Percentiles rank a stretch among this genome's conserved stretches.
These are phyloP conservation scores for Hedya salicella DNA, from an alignment of 2,888 invertebrate genomes.

Conservation along the genomic window DNA sequence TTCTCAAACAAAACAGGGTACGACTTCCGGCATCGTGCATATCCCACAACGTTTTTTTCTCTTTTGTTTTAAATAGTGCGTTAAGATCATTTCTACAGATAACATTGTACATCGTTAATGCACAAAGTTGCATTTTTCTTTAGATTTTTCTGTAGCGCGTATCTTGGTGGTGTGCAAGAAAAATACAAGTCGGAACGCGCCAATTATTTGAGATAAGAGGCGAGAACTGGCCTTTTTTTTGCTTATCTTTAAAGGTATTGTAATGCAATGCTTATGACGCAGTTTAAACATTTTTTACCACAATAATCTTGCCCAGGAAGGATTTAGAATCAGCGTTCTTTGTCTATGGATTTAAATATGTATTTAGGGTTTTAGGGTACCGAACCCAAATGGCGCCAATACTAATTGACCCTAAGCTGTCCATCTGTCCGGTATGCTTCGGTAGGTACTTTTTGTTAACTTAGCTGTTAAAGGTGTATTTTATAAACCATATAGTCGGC, in stretches of 20 bases:
- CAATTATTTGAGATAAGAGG: conserved; percentile 57
- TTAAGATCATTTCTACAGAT: conserved; percentile 48
- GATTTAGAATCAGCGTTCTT: not conserved
- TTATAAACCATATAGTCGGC: no score
- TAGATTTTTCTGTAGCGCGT: conserved; percentile 51
- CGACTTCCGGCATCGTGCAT: conserved; percentile 39
- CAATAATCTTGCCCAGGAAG: conserved; percentile 15
- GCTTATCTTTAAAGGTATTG: conserved; percentile 58
- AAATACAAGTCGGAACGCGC: conserved; percentile 53
- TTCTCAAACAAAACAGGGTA: conserved; percentile 40
- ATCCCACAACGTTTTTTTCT: conserved; percentile 43
- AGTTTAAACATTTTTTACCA: conserved; percentile 51
- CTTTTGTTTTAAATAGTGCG: conserved; percentile 48
- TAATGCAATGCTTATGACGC: conserved; percentile 55
- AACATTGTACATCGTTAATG: conserved; percentile 45
- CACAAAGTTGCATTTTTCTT: conserved; percentile 42
- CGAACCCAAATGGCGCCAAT: no score
- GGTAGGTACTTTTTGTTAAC: no score
- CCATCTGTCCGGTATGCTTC: no score
- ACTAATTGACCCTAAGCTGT: no score
- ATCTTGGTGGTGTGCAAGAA: conserved; percentile 60
- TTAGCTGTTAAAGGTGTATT: no score
- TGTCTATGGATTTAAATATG: not conserved
- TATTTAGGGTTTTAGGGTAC: not conserved
- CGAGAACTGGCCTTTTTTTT: conserved; percentile 57